Percentiles rank a stretch among this genome's conserved stretches.
Evolutionary conservation across 1,140 invertebrate genomes (phyloP).

Genomic region (Streblospio benedicti): DNA sequence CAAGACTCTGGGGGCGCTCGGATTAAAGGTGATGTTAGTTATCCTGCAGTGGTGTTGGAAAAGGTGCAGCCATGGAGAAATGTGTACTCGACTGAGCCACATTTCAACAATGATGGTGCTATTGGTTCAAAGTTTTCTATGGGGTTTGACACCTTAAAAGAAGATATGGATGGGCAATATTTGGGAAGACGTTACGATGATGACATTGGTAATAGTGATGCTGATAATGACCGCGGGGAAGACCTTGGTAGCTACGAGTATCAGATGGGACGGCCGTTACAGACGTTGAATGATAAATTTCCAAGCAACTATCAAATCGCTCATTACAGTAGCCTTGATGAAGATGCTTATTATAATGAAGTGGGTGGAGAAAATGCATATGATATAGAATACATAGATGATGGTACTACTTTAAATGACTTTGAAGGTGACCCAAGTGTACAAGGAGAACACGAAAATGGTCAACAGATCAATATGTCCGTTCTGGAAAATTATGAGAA

Average conservation of each 20-base stretch:
- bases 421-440: slow-evolving; percentile 5
- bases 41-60: too few relatives aligned
- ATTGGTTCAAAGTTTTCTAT: too few relatives aligned
- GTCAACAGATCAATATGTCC: slow-evolving; percentile 4
- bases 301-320: slow-evolving; percentile 9
- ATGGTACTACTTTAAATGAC: slow-evolving; percentile 15
- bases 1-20: too few relatives aligned
- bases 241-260: background rate
- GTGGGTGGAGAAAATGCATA: slow-evolving; percentile 16
- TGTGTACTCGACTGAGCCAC: too few relatives aligned
- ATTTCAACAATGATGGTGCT: too few relatives aligned
- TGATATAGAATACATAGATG: slow-evolving; percentile 13
- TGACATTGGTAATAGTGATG: background rate
- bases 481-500: background rate
- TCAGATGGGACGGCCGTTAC: background rate
- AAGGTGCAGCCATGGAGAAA: too few relatives aligned
- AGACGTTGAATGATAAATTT: background rate
- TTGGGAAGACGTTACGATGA: too few relatives aligned
- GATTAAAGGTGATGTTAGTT: too few relatives aligned
- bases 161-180: too few relatives aligned
- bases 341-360: slow-evolving; percentile 18
- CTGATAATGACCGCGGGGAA: background rate
- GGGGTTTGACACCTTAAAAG: too few relatives aligned
- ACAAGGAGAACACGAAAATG: too few relatives aligned
- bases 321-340: slow-evolving; percentile 19